phyloP scores from a whole-genome alignment of 2,888 invertebrate genomes.

The Cremastinae sp. region DNA sequence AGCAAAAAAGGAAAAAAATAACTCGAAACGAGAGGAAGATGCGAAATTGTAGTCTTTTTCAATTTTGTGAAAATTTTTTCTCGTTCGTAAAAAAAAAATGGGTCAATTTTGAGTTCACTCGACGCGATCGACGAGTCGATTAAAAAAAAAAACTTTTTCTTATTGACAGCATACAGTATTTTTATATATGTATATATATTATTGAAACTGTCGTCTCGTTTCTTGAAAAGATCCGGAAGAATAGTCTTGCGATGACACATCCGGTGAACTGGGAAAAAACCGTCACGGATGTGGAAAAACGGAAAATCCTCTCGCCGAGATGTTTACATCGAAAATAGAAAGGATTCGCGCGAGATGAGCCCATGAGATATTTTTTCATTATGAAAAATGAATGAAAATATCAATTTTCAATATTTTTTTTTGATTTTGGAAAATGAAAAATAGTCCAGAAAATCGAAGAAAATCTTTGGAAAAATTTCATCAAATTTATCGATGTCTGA shows the following conservation, averaged over 20 bases:
- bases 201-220: conserved; percentile 2
- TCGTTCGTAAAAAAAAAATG: too few species aligned
- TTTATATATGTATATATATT: too few species aligned
- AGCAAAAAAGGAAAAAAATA: not conserved
- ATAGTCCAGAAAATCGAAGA: too few species aligned
- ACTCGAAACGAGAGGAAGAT: not conserved
- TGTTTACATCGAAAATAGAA: not conserved
- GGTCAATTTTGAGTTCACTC: too few species aligned
- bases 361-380: not conserved
- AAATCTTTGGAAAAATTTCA: too few species aligned
- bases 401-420: too few species aligned
- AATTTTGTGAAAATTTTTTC: not conserved
- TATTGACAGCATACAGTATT: too few species aligned
- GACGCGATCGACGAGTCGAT: too few species aligned
- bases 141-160: too few species aligned
- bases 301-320: conserved; percentile 43
- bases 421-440: too few species aligned
- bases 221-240: conserved; percentile 4
- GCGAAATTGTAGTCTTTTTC: not conserved
- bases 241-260: conserved; percentile 27
- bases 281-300: conserved; percentile 35
- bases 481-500: too few species aligned
- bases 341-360: not conserved
- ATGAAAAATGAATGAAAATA: not conserved
- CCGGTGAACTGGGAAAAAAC: conserved; percentile 40